These are phyloP conservation scores for Ptilorrhoa leucosticta DNA, from an alignment of 2,113 vertebrate genomes.

Conservation along the genomic window DNA sequence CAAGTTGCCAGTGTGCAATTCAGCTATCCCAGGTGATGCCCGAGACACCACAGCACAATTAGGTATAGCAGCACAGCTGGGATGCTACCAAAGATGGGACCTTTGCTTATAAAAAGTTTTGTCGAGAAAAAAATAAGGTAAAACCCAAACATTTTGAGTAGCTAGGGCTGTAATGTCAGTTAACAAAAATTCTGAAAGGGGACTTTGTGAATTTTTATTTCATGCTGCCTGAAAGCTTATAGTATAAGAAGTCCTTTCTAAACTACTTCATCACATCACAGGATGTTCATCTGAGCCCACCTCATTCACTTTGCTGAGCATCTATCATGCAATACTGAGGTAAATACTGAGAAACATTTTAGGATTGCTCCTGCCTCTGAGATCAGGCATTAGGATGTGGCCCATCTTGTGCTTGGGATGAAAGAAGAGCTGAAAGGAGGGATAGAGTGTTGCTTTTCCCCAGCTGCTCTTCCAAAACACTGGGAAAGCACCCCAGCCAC, in stretches of 20 bases:
- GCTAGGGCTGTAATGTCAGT: neutral
- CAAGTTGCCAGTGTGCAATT: neutral
- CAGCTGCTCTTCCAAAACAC: neutral
- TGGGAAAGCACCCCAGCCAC: neutral
- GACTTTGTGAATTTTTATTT: neutral
- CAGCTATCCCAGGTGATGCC: neutral
- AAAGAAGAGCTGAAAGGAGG: neutral
- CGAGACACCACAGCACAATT: accelerated
- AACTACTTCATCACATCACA: neutral
- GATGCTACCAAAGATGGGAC: neutral
- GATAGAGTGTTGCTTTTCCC: neutral
- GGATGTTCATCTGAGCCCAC: neutral
- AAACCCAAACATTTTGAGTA: neutral
- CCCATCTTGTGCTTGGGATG: neutral
- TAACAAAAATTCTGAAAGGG: neutral
- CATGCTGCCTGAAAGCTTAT: neutral
- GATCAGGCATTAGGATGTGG: neutral
- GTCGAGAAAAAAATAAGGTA: neutral
- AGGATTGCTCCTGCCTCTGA: neutral
- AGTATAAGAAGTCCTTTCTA: neutral
- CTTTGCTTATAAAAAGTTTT: neutral
- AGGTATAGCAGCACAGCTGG: neutral
- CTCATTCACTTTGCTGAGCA: neutral
- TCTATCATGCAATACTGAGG: neutral
- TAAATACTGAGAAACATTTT: neutral